A percentile compares a stretch with the other conserved stretches of the same genome.
Conservation (phyloP, 2,888 invertebrate genomes). For the Taphrorychus bicolor region DNA sequence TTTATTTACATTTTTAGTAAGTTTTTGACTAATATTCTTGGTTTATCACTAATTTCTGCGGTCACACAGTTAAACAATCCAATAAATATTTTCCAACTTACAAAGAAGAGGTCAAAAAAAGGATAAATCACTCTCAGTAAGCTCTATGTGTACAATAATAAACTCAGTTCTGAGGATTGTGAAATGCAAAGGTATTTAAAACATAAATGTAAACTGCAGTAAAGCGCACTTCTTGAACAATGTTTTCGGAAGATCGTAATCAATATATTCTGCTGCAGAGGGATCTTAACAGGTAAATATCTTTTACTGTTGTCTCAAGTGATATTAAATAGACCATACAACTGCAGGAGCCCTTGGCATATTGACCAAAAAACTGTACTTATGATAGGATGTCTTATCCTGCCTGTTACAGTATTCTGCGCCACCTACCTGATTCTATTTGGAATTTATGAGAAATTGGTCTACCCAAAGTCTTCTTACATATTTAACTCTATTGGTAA, state of each 20-base stretch:
- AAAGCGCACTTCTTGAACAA: slow-evolving; percentile 1
- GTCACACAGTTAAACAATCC: too few relatives aligned
- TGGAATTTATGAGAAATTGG: slow-evolving; percentile 45
- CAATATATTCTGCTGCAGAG: slow-evolving; percentile 33
- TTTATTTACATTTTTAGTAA: too few relatives aligned
- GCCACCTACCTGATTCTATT: slow-evolving; percentile 47
- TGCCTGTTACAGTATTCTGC: slow-evolving; percentile 48
- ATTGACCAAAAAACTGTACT: slow-evolving; percentile 45
- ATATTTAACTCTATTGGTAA: slow-evolving; percentile 41
- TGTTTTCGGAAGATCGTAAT: slow-evolving; percentile 36
- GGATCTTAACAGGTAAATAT: slow-evolving; percentile 24
- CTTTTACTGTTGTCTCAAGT: too few relatives aligned
- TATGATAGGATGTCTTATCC: slow-evolving; percentile 43
- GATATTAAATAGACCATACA: too few relatives aligned
- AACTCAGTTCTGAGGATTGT: background rate
- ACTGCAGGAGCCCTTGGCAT: slow-evolving; percentile 40
- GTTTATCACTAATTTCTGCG: too few relatives aligned
- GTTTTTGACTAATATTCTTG: too few relatives aligned
- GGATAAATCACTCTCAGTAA: background rate
- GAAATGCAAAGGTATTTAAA: background rate
- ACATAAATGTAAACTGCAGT: background rate
- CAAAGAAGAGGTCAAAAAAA: background rate
- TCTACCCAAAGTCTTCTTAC: slow-evolving; percentile 44
- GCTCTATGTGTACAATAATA: background rate
- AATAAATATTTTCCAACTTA: background rate